Evolutionary conservation across 2,888 invertebrate species (phyloP).

Genomic region (Thymelicus sylvestris): DNA sequence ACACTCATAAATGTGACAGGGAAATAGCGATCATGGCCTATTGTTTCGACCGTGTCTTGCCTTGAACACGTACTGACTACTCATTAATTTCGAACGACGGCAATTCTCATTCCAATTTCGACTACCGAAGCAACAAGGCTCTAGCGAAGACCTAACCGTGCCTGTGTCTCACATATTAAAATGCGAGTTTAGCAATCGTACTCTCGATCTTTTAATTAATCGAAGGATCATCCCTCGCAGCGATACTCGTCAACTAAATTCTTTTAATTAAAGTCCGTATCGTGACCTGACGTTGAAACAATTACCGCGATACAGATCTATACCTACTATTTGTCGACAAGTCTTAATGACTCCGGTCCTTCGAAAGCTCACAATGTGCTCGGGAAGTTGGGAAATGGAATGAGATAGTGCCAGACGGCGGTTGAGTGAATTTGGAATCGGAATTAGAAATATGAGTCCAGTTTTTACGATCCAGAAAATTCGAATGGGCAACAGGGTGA

Average conservation of each 20-base stretch:
- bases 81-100: constrained; percentile 65
- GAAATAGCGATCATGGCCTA: constrained; percentile 72
- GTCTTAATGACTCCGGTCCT: constrained; percentile 68
- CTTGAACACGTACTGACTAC: constrained; percentile 73
- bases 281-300: constrained; percentile 70
- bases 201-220: constrained; percentile 51
- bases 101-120: constrained; percentile 64
- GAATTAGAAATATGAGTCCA: constrained; percentile 59
- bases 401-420: constrained; percentile 34
- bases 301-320: constrained; percentile 77
- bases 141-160: constrained; percentile 2
- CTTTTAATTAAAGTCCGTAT: constrained; percentile 70
- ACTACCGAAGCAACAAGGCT: constrained; percentile 44
- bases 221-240: constrained; percentile 50
- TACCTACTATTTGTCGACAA: constrained; percentile 58
- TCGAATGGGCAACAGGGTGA: constrained; percentile 57
- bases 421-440: constrained; percentile 30
- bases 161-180: constrained; percentile 29
- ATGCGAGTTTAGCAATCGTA: constrained; percentile 35
- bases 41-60: constrained; percentile 63
- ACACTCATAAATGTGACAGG: constrained; percentile 71
- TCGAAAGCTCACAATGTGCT: constrained; percentile 48
- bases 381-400: constrained; percentile 30
- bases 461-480: constrained; percentile 69
- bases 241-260: constrained; percentile 61